Conservation (phyloP, 2,797 vertebrate species). For the Hemitrygon akajei region DNA sequence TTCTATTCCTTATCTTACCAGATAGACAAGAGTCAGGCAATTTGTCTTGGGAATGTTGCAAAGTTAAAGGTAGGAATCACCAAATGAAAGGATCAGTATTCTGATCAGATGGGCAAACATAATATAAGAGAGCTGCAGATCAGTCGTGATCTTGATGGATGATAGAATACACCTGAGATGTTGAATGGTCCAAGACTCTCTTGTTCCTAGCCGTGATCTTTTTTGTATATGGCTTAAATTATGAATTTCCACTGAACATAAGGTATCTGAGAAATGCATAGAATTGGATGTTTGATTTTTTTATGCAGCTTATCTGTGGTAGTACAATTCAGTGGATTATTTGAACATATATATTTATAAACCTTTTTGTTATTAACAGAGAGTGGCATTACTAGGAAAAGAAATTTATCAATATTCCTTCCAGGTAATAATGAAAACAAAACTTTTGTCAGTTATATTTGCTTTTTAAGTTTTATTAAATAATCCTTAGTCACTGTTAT, state of each 20-base stretch:
- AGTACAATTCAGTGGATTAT: neutral
- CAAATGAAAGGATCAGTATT: neutral
- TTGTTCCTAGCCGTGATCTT: neutral
- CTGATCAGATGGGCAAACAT: neutral
- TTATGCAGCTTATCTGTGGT: neutral
- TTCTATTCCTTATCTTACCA: neutral
- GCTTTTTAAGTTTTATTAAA: neutral
- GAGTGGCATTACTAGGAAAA: too few relatives aligned
- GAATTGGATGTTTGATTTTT: neutral
- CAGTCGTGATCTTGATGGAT: neutral
- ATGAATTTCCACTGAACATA: neutral
- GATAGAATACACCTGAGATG: neutral
- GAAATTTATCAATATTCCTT: neutral
- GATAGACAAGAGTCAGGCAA: neutral
- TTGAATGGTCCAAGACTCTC: too few relatives aligned
- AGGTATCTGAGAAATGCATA: neutral
- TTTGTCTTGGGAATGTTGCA: neutral
- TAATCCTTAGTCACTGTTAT: neutral
- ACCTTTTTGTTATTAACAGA: conserved; percentile 7
- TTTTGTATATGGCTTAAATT: too few relatives aligned
- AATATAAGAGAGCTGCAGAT: neutral
- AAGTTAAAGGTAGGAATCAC: neutral
- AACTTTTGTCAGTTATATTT: neutral
- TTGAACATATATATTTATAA: neutral
- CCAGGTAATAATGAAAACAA: conserved; percentile 15